A percentile compares a stretch with the other conserved stretches of the same genome.
Conservation (phyloP, 2,888 invertebrate species). For the Agrotis ipsilon region DNA sequence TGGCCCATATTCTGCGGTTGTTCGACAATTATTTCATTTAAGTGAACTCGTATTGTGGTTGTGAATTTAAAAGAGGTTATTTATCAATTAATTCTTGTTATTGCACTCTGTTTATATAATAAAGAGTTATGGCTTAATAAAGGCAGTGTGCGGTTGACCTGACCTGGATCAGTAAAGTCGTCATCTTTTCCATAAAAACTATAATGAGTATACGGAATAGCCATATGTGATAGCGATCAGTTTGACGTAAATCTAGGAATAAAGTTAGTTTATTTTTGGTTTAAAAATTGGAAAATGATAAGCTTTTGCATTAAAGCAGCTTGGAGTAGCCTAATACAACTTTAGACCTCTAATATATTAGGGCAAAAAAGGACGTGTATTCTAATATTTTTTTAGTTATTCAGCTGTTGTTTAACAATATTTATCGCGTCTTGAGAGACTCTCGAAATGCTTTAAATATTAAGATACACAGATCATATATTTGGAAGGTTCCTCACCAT, state of each 20-base stretch:
- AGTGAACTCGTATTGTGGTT: slow-evolving; percentile 42
- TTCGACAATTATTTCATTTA: slow-evolving; percentile 55
- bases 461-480: no score
- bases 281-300: neutral
- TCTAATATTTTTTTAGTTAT: no score
- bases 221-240: slow-evolving; percentile 8
- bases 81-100: slow-evolving; percentile 37
- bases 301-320: neutral
- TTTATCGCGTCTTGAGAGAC: no score
- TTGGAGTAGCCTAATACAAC: no score
- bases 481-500: no score
- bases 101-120: slow-evolving; percentile 24
- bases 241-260: neutral
- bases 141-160: slow-evolving; percentile 34
- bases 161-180: slow-evolving; percentile 19
- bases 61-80: slow-evolving; percentile 48
- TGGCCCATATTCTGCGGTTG: slow-evolving; percentile 53
- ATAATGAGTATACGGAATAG: neutral
- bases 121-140: slow-evolving; percentile 3
- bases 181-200: slow-evolving; percentile 7
- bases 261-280: neutral
- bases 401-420: no score
- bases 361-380: no score
- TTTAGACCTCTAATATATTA: no score
- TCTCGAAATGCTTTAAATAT: neutral